Percentiles rank a stretch among this genome's conserved stretches.
Evolutionary conservation across 1,140 invertebrate genomes (phyloP).

Genomic region (Glomeris maerens): DNA sequence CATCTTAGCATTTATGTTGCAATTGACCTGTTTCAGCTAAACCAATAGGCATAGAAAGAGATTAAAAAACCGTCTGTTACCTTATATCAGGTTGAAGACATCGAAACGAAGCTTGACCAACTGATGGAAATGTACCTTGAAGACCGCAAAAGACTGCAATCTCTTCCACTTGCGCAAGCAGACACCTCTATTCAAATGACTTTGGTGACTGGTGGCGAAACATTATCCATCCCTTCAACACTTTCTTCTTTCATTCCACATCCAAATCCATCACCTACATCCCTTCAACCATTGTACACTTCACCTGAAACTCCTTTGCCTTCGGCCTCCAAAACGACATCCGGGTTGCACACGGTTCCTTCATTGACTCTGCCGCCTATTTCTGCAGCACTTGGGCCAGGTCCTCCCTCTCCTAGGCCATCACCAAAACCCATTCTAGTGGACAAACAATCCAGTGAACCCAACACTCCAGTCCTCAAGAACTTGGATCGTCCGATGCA

Average conservation of each 20-base stretch:
- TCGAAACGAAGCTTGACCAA: conserved; percentile 82
- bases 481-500: conserved; percentile 47
- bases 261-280: too few species aligned
- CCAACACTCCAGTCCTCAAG: conserved; percentile 49
- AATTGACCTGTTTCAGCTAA: not conserved
- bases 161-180: conserved; percentile 28
- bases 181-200: not conserved
- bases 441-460: conserved; percentile 62
- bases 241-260: too few species aligned
- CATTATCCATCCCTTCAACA: conserved; percentile 16
- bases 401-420: conserved; percentile 14
- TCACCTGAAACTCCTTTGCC: conserved; percentile 18
- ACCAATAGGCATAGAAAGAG: too few species aligned
- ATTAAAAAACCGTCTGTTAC: conserved; percentile 10
- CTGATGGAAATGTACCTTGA: conserved; percentile 84
- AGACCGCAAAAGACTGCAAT: conserved; percentile 53
- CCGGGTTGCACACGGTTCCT: conserved; percentile 4
- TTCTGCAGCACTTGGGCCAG: conserved; percentile 5
- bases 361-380: conserved; percentile 14
- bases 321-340: conserved; percentile 14
- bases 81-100: conserved; percentile 66
- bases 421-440: conserved; percentile 47
- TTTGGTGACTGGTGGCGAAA: not conserved
- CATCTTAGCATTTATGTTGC: too few species aligned
- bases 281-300: conserved; percentile 18